Evolutionary conservation across 1,140 invertebrate genomes (phyloP).

Genomic region (Pogonus chalceus): DNA sequence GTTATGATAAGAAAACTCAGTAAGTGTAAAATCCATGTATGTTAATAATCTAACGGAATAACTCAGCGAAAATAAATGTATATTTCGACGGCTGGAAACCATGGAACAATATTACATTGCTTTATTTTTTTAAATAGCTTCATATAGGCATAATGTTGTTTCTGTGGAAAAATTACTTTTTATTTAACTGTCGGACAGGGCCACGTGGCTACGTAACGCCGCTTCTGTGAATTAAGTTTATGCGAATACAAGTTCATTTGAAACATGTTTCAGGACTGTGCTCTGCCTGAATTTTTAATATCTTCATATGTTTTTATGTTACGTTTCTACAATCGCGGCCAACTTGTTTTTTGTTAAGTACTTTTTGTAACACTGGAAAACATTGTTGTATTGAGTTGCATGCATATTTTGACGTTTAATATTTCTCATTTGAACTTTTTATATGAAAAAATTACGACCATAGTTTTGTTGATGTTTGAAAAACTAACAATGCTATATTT

Average conservation of each 20-base stretch:
- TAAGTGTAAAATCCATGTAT: no score
- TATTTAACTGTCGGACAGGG: not conserved
- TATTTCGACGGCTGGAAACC: not conserved
- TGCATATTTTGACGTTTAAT: no score
- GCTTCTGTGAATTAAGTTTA: constrained; percentile 5
- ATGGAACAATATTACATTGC: not conserved
- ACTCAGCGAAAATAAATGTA: no score
- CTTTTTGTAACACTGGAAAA: no score
- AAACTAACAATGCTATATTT: no score
- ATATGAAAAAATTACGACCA: no score
- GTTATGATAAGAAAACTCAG: no score
- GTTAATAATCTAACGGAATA: no score
- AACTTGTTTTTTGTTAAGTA: not conserved
- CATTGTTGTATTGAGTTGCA: no score
- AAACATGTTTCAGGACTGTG: not conserved
- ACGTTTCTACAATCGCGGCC: not conserved
- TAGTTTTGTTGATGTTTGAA: no score
- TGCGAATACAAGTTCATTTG: constrained; percentile 3
- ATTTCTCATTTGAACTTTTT: no score
- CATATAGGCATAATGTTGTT: constrained; percentile 7
- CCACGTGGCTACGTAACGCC: not conserved
- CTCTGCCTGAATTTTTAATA: constrained; percentile 2
- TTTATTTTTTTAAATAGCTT: constrained; percentile 8
- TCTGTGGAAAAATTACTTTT: constrained; percentile 5
- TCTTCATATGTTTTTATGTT: constrained; percentile 3